phyloP scores from a whole-genome alignment of 2,113 vertebrate genomes.

The Nipponia nippon region DNA sequence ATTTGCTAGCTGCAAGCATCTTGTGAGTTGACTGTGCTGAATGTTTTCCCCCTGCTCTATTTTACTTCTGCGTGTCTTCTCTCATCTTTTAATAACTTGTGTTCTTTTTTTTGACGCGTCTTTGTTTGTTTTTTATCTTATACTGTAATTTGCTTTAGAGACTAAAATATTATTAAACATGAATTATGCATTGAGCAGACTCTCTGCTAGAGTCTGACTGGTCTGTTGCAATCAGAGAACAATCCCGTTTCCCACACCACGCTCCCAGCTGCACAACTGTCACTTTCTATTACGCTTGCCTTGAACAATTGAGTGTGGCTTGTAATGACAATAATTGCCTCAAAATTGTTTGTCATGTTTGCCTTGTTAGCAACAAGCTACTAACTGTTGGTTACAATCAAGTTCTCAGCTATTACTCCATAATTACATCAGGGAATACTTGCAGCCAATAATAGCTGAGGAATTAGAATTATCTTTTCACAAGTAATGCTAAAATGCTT shows the following conservation, averaged over 20 bases:
- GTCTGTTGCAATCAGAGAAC: constrained; percentile 11
- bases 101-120: neutral
- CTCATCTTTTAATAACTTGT: neutral
- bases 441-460: constrained; percentile 33
- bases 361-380: constrained; percentile 66
- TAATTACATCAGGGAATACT: constrained; percentile 62
- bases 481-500: constrained; percentile 16
- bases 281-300: constrained; percentile 53
- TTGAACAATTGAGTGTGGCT: constrained; percentile 56
- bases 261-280: constrained; percentile 66
- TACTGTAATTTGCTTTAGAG: constrained; percentile 27
- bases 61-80: neutral
- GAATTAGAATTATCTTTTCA: constrained; percentile 49
- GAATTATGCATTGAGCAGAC: constrained; percentile 54
- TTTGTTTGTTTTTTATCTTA: constrained; percentile 30
- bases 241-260: neutral
- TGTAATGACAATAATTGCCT: constrained; percentile 69
- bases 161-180: constrained; percentile 47
- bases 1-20: neutral
- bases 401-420: constrained; percentile 52
- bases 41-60: neutral
- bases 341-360: constrained; percentile 69
- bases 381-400: constrained; percentile 63
- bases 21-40: neutral
- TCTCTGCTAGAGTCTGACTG: constrained; percentile 11